These are phyloP conservation scores for Crax fasciolata DNA, from an alignment of 2,797 vertebrate genomes.

Conservation along the genomic window DNA sequence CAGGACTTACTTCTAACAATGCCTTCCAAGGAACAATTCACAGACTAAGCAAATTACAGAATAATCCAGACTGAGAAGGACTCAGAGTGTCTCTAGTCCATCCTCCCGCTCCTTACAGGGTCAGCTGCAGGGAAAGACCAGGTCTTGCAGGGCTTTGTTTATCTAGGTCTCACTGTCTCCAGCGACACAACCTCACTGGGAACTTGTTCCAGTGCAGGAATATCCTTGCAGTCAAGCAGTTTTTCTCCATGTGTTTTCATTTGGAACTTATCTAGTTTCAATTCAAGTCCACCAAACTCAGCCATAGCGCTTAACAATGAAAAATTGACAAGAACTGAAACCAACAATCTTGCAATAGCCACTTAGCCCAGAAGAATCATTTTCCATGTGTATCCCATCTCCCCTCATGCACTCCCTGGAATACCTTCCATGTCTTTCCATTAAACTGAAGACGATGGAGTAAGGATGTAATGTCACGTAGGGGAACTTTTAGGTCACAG, in stretches of 20 bases:
- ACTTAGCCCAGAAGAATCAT: not conserved
- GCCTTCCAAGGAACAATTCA: not conserved
- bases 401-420: not conserved
- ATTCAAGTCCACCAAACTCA: not conserved
- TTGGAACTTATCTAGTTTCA: not conserved
- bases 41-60: not conserved
- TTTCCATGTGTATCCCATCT: fast-evolving
- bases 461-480: not conserved
- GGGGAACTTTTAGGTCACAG: too few relatives aligned
- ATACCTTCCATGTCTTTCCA: not conserved
- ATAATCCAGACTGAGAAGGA: not conserved
- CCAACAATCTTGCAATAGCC: not conserved
- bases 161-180: not conserved
- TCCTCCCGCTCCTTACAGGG: not conserved
- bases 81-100: not conserved
- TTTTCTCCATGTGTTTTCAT: not conserved
- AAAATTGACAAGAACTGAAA: not conserved
- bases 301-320: not conserved
- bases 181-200: not conserved
- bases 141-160: not conserved
- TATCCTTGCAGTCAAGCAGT: not conserved
- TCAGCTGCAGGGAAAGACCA: not conserved
- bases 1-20: not conserved
- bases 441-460: not conserved
- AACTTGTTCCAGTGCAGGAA: not conserved